Conservation (phyloP, 2,888 invertebrate species). For the Dryadula phaetusa region DNA sequence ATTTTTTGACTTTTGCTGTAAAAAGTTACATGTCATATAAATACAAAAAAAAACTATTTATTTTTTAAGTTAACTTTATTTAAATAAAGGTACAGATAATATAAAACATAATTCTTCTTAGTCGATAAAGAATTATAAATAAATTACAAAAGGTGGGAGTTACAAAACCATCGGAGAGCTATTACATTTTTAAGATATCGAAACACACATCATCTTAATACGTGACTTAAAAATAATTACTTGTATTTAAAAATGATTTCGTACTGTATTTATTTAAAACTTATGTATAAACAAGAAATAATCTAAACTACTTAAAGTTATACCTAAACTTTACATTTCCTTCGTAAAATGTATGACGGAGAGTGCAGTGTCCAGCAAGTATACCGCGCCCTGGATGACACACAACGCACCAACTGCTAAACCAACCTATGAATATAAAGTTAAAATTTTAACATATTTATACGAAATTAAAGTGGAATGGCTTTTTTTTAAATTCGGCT, state of each 20-base stretch:
- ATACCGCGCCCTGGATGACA: slow-evolving; percentile 91
- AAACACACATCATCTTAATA: not conserved
- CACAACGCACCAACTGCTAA: slow-evolving; percentile 92
- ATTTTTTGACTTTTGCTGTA: not conserved
- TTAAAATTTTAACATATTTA: not conserved
- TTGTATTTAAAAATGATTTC: slow-evolving; percentile 1
- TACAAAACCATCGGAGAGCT: slow-evolving; percentile 39
- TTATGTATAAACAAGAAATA: slow-evolving; percentile 26
- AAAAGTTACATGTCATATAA: not conserved
- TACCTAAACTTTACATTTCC: slow-evolving; percentile 76
- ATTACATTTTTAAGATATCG: not conserved
- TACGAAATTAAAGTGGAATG: too few relatives aligned
- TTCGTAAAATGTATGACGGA: slow-evolving; percentile 90
- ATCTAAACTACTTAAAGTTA: slow-evolving; percentile 21
- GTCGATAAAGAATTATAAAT: slow-evolving; percentile 32
- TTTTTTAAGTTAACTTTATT: slow-evolving; percentile 10
- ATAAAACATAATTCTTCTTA: slow-evolving; percentile 27
- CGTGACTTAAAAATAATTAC: slow-evolving; percentile 1
- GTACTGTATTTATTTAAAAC: slow-evolving; percentile 11
- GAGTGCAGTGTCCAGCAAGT: slow-evolving; percentile 91
- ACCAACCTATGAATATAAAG: slow-evolving; percentile 84
- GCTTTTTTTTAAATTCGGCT: too few relatives aligned
- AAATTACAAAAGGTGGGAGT: slow-evolving; percentile 43
- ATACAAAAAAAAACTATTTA: not conserved
- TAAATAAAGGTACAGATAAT: slow-evolving; percentile 27